Conservation (phyloP, 2,888 invertebrate genomes). For the Monoplex corrugatus region DNA sequence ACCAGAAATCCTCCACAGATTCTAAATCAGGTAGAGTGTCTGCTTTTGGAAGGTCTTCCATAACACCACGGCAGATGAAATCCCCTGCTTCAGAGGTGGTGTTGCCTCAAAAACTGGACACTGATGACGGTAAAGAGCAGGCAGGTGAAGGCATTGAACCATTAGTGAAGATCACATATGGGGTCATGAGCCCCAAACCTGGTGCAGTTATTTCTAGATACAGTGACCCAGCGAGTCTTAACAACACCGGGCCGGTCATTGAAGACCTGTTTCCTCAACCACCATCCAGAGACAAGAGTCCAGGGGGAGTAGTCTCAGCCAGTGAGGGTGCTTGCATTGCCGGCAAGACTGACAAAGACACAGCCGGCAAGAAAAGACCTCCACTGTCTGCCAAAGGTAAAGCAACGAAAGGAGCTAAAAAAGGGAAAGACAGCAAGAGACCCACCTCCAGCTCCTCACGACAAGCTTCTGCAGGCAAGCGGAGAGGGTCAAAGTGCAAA, state of each 20-base stretch:
- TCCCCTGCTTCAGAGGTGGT: slow-evolving; percentile 27
- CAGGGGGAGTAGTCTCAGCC: slow-evolving; percentile 58
- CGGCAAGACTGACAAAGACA: slow-evolving; percentile 62
- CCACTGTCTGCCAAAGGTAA: slow-evolving; percentile 61
- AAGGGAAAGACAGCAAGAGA: slow-evolving; percentile 54
- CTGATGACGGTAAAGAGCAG: background rate
- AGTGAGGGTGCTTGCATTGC: slow-evolving; percentile 66
- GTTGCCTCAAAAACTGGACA: background rate
- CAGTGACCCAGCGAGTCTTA: slow-evolving; percentile 42
- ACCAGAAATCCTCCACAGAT: background rate
- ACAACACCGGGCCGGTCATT: slow-evolving; percentile 69
- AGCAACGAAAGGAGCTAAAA: slow-evolving; percentile 64
- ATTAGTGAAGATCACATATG: slow-evolving; percentile 54
- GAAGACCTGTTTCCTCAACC: slow-evolving; percentile 65
- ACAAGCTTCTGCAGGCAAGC: slow-evolving; percentile 66
- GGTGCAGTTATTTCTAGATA: background rate
- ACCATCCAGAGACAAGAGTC: slow-evolving; percentile 50
- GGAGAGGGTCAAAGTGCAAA: slow-evolving; percentile 64
- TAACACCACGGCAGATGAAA: background rate
- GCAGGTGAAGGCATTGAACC: slow-evolving; percentile 50
- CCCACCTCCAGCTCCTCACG: slow-evolving; percentile 59
- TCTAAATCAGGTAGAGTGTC: background rate
- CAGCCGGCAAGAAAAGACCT: slow-evolving; percentile 59
- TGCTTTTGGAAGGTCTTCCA: background rate
- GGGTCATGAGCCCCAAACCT: slow-evolving; percentile 22